Percentiles rank a stretch among this genome's conserved stretches.
phyloP scores from a whole-genome alignment of 2,113 vertebrate genomes.

The Megaptera novaeangliae region DNA sequence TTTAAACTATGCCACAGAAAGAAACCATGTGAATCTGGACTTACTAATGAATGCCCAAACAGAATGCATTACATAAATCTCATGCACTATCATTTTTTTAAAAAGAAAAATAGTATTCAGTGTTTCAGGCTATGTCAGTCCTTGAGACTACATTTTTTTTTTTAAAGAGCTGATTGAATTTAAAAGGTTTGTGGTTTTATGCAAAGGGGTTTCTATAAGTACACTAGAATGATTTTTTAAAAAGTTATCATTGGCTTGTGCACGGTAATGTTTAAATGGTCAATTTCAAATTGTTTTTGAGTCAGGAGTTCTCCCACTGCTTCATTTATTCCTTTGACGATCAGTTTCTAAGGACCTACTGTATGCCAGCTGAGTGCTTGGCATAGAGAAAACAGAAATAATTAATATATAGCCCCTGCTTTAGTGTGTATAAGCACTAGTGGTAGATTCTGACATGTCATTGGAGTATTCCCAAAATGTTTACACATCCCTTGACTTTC shows the following conservation, averaged over 20 bases:
- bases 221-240: background rate
- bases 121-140: background rate
- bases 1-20: background rate
- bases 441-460: background rate
- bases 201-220: background rate
- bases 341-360: background rate
- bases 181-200: background rate
- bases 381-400: background rate
- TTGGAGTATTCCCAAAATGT: background rate
- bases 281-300: constrained; percentile 40
- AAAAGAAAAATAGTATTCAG: background rate
- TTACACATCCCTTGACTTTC: background rate
- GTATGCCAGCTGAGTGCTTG: background rate
- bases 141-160: background rate
- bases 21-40: background rate
- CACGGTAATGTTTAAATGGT: background rate
- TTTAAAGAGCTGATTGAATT: background rate
- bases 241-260: background rate
- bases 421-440: background rate
- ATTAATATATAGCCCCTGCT: background rate
- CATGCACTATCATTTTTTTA: constrained; percentile 8
- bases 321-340: background rate
- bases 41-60: constrained; percentile 27
- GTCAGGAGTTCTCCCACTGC: constrained; percentile 54
- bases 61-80: background rate